Evolutionary conservation across 2,113 vertebrate species (phyloP).

Genomic region (Callionymus lyra): DNA sequence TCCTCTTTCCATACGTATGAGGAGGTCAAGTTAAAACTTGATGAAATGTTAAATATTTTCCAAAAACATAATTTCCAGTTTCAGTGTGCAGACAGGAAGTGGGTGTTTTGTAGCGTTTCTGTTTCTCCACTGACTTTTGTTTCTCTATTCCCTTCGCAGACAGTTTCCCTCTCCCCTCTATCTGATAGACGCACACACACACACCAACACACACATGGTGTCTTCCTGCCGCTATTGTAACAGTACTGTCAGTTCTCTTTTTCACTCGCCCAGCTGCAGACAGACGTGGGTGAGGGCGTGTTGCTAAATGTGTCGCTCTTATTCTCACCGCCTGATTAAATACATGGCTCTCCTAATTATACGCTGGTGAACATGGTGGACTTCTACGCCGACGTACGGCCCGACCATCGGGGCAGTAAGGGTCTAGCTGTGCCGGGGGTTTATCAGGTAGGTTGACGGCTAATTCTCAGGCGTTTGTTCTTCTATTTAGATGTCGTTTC

Average conservation of each 20-base stretch:
- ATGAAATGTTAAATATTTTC: too few relatives aligned
- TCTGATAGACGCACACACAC: constrained; percentile 10
- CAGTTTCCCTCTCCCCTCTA: constrained; percentile 36
- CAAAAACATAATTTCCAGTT: too few relatives aligned
- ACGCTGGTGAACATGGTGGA: constrained; percentile 46
- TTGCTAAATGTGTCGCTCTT: background rate
- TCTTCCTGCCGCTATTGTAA: constrained; percentile 53
- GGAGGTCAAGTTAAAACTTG: too few relatives aligned
- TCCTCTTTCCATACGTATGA: too few relatives aligned
- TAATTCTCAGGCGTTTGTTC: background rate
- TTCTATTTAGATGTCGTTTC: constrained; percentile 7
- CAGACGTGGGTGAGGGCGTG: constrained; percentile 13
- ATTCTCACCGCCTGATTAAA: constrained; percentile 3
- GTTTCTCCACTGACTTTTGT: constrained; percentile 10
- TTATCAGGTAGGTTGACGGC: constrained; percentile 39
- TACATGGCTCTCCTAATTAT: constrained; percentile 14
- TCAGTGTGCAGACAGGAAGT: too few relatives aligned
- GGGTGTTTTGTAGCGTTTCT: constrained; percentile 12
- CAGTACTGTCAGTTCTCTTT: constrained; percentile 57
- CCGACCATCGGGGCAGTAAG: constrained; percentile 21
- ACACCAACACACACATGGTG: constrained; percentile 17
- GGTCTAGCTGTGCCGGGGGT: constrained; percentile 29
- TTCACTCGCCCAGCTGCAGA: constrained; percentile 43
- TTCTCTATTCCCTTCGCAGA: constrained; percentile 33
- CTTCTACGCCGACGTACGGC: constrained; percentile 38